phyloP scores from a whole-genome alignment of 2,113 vertebrate species.

The Amazona vittata region DNA sequence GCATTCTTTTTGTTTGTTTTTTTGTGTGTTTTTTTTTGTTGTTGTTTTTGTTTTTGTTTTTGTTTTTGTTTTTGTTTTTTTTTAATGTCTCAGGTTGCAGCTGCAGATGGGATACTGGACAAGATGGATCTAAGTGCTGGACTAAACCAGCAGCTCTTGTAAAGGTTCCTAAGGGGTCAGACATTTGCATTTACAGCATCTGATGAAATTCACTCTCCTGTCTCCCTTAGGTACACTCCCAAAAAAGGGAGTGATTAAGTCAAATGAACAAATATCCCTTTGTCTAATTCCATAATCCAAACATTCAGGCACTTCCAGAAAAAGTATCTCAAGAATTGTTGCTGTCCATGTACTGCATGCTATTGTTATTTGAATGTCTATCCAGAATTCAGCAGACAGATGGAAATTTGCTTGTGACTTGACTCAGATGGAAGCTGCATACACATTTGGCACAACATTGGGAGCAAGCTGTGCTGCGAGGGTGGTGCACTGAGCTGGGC shows the following conservation, averaged over 20 bases:
- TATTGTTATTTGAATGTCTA: background rate
- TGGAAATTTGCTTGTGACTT: background rate
- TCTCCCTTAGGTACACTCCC: background rate
- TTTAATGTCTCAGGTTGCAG: background rate
- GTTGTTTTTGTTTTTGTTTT: too few species aligned
- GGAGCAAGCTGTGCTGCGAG: background rate
- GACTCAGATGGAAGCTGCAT: background rate
- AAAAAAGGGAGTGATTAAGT: background rate
- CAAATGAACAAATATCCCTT: background rate
- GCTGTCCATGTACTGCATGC: background rate
- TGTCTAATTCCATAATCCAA: background rate
- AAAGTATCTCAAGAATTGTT: background rate
- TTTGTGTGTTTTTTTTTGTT: too few species aligned
- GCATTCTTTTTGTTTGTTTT: background rate
- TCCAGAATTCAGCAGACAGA: background rate
- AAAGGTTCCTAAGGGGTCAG: background rate
- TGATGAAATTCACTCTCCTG: background rate
- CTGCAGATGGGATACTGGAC: background rate
- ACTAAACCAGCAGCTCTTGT: background rate
- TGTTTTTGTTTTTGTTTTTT: background rate
- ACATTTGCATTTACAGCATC: background rate
- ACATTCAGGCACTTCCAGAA: background rate
- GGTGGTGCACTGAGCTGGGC: background rate
- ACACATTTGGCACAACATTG: background rate
- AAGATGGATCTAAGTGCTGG: background rate